Evolutionary conservation across 92 coral and sea anemone species (phyloP), one percentile per base, ranked within the genome.

Genomic region (Porites divaricata): DNA sequence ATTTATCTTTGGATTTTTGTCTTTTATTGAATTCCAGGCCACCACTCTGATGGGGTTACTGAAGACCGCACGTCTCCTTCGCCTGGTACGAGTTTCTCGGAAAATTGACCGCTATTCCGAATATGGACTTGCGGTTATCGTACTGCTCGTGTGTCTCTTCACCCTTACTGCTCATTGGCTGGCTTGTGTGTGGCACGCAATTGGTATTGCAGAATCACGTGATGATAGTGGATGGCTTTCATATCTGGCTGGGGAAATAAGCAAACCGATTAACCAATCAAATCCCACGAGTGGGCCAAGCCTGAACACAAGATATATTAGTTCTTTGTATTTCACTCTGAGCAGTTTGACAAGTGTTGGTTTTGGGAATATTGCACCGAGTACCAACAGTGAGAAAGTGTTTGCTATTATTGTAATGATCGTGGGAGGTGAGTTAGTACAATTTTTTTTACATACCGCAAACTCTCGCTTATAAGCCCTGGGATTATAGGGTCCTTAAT

Each of bases 101-200:
- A 91, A 92, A 54, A 24, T 94, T 19, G 95, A 94, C 85, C 98
- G 98, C 41, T 94, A 94, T 68, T 94, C 98, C 23, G 92, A 94
- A 56, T 91, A 94, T 83, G 98, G 98, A n/a, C 45, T 91, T 8
- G 93, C 95, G 9, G 98, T 87, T 21, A 72, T 91, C 63, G 81
- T 91, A n/a, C 86, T 94, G 62, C 93, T 94, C 57, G 91, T 89
- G 57, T 86, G 95, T 58, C 80, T 91, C 6, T 94, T 94, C 82
- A 81, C 89, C 23, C 88, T 94, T 6, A 52, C 81, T 74, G 95
- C 95, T 86, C 98, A 94, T 88, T 94, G 98, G 98, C 70, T 94
- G 63, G 98, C 98, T 13, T 94, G 98, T 67, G 88, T 94, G 76
- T 94, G 95, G 95, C 92, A 94, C 79, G 98, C 95, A 9, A 84